phyloP scores from a whole-genome alignment of 2,888 invertebrate genomes.

The Blastobasis lacticolella region DNA sequence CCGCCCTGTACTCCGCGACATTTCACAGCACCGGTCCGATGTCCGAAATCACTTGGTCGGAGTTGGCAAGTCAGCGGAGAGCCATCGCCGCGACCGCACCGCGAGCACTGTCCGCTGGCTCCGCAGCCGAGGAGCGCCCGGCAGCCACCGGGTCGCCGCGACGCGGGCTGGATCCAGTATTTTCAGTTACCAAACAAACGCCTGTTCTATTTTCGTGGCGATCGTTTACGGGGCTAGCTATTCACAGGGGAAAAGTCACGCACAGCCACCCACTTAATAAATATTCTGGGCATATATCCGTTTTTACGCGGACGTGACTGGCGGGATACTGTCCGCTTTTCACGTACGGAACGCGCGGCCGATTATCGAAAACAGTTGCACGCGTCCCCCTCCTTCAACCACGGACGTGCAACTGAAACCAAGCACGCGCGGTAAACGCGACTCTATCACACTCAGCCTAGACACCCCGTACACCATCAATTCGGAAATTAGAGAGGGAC shows the following conservation, averaged over 20 bases:
- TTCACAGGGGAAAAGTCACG: conserved; percentile 72
- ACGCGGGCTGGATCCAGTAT: conserved; percentile 29
- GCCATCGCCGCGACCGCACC: too few species aligned
- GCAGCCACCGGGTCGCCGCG: conserved; percentile 10
- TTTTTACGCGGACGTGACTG: conserved; percentile 74
- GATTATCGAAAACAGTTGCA: conserved; percentile 74
- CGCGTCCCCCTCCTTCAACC: conserved; percentile 69
- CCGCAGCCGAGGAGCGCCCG: not conserved
- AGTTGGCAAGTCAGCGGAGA: too few species aligned
- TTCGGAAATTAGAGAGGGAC: conserved; percentile 52
- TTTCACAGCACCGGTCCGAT: conserved; percentile 19
- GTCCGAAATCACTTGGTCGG: too few species aligned
- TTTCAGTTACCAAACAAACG: conserved; percentile 62
- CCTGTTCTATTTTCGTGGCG: conserved; percentile 56
- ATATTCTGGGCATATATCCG: conserved; percentile 77
- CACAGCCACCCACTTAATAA: conserved; percentile 75
- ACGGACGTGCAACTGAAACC: conserved; percentile 71
- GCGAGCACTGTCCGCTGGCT: too few species aligned
- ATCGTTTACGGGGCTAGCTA: conserved; percentile 64
- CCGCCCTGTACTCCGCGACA: conserved; percentile 35
- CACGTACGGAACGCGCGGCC: conserved; percentile 73
- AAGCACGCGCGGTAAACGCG: conserved; percentile 69
- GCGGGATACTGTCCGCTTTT: conserved; percentile 68
- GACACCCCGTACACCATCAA: conserved; percentile 38
- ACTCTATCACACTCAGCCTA: conserved; percentile 66